Conservation (phyloP, 2,797 vertebrate genomes). For the Alosa sapidissima region DNA sequence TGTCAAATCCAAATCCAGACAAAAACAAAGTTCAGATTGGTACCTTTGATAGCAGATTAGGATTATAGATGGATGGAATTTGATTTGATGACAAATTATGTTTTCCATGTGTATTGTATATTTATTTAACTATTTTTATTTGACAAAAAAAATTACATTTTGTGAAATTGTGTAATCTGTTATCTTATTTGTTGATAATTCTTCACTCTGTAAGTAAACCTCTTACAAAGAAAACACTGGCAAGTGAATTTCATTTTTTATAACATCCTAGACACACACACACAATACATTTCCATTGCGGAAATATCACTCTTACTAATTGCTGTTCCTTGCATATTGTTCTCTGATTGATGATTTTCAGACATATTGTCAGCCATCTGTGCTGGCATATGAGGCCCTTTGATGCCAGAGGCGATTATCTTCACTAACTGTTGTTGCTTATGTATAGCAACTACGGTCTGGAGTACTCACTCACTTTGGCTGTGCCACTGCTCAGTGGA, state of each 20-base stretch:
- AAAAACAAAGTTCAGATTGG: not conserved
- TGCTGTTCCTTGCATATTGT: not conserved
- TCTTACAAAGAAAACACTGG: slow-evolving; percentile 40
- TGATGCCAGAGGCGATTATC: not conserved
- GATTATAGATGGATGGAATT: not conserved
- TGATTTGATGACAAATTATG: slow-evolving; percentile 32
- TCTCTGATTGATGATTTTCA: slow-evolving; percentile 26
- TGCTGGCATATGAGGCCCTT: slow-evolving; percentile 22
- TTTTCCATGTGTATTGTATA: slow-evolving; percentile 63
- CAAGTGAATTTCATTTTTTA: not conserved
- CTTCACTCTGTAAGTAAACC: slow-evolving; percentile 76
- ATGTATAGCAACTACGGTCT: not conserved
- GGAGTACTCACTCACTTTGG: not conserved
- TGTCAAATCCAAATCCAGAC: not conserved
- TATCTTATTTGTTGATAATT: slow-evolving; percentile 61
- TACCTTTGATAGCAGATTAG: slow-evolving; percentile 3
- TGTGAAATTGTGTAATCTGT: slow-evolving; percentile 58
- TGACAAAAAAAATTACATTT: slow-evolving; percentile 52
- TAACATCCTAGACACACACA: too few relatives aligned
- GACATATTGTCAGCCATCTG: slow-evolving; percentile 44
- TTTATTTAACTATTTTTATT: slow-evolving; percentile 69
- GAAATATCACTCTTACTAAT: slow-evolving; percentile 22
- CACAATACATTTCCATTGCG: not conserved
- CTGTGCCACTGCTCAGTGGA: slow-evolving; percentile 23
- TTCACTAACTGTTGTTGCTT: slow-evolving; percentile 1